Evolutionary conservation across 2,113 vertebrate genomes (phyloP), one percentile per base, ranked within the genome.

Genomic region (Petromus typicus): DNA sequence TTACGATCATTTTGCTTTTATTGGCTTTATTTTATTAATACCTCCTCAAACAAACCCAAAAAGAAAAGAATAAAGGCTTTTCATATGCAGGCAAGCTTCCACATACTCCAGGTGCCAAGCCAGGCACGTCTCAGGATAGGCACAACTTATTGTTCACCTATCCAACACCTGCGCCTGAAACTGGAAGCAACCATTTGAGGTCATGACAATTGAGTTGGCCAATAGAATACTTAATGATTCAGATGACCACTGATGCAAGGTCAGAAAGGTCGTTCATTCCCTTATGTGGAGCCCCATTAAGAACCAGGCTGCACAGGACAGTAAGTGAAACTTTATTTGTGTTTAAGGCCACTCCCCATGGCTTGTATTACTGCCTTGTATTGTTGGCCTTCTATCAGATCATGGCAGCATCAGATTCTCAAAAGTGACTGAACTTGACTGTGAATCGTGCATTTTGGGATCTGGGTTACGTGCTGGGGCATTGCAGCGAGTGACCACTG

Each of bases 1-100:
- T 96, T 84, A 89, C 16, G 16, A 93, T 84, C 80, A 86, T 93
- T 91, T 97, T 92, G 63, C 45, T 96, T 96, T 91, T 63, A 87
- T 76, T 91, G 83, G 67, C 67, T 95, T 94, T 89, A 93, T 87
- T 96, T 96, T 95, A 89, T 96, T 95, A 96, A 87, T 69, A 95
- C 76, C 57, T 54, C 57, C 51, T 95, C 80, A 91, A 87, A 92
- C 9, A 57, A 91, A 80, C 54, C 61, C 43, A 37, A 81, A 81
- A 75, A 84, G 23, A 76, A 84, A 86, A 66, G 40, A 83, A 91
- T 7, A 89, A 89, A 90, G 93, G 51, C 30, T 20, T 87, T 87
- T 93, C 57, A 63, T 81, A 91, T 23, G 63, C 17, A 56, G 59
- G 67, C 63, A 86, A 51, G 22, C 37, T 94, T 84, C 51, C 64